phyloP scores from a whole-genome alignment of 2,113 vertebrate species.

The Notiomystis cincta region DNA sequence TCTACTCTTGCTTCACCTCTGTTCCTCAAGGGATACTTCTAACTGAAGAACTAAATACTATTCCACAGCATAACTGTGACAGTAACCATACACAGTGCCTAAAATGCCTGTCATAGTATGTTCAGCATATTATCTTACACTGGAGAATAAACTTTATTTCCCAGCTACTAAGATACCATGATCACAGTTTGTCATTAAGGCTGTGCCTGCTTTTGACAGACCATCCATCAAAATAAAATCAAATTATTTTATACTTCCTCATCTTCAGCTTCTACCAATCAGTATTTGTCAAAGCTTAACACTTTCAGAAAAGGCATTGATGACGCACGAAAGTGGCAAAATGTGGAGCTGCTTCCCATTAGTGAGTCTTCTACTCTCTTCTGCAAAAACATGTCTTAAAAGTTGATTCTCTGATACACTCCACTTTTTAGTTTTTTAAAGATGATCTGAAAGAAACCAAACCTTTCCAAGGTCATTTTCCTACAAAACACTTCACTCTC shows the following conservation, averaged over 20 bases:
- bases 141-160: neutral
- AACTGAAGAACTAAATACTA: neutral
- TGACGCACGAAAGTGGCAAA: neutral
- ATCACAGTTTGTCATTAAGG: neutral
- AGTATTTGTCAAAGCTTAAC: neutral
- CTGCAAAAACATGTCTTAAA: neutral
- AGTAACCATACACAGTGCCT: neutral
- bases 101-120: neutral
- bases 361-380: neutral
- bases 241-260: neutral
- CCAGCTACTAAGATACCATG: neutral
- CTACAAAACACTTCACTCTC: neutral
- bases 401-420: neutral
- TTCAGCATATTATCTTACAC: neutral
- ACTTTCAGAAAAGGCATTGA: neutral
- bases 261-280: neutral
- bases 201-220: neutral
- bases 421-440: neutral
- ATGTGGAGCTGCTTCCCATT: neutral
- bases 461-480: neutral
- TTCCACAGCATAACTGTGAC: neutral
- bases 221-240: neutral
- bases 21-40: neutral
- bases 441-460: neutral
- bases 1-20: constrained; percentile 10